phyloP scores from a whole-genome alignment of 2,888 invertebrate genomes.

The Lymantria dispar region DNA sequence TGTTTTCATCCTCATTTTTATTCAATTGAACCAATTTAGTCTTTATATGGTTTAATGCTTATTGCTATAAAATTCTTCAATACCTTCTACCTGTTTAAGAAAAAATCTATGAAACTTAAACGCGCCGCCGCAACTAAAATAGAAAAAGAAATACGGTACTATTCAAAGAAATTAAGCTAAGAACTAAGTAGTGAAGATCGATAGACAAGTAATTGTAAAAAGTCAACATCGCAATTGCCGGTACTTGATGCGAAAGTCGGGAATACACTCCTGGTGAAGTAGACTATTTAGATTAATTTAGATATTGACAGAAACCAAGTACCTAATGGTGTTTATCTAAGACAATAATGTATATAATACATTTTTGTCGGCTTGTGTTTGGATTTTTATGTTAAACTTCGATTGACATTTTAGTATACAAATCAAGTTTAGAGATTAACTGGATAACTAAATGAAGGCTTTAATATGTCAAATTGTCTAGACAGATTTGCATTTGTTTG shows the following conservation, averaged over 20 bases:
- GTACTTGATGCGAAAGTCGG: slow-evolving; percentile 27
- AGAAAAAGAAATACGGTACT: slow-evolving; percentile 28
- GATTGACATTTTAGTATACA: no score
- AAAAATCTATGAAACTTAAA: slow-evolving; percentile 15
- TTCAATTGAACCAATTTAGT: not conserved
- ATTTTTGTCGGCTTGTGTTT: slow-evolving; percentile 21
- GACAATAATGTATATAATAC: slow-evolving; percentile 49
- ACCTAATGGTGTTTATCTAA: slow-evolving; percentile 23
- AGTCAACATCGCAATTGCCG: slow-evolving; percentile 41
- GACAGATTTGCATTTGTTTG: no score
- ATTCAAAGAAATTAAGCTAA: slow-evolving; percentile 17
- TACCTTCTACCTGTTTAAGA: slow-evolving; percentile 10
- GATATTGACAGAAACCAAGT: slow-evolving; percentile 21
- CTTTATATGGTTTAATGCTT: slow-evolving; percentile 4
- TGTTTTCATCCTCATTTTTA: not conserved
- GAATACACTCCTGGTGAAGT: slow-evolving; percentile 18
- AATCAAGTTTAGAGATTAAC: no score
- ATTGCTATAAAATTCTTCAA: slow-evolving; percentile 14
- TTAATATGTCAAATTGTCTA: no score
- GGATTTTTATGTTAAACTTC: no score
- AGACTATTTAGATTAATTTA: slow-evolving; percentile 32
- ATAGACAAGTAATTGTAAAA: slow-evolving; percentile 17
- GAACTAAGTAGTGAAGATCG: slow-evolving; percentile 1
- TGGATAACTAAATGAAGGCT: no score
- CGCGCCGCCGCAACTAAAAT: slow-evolving; percentile 3